Evolutionary conservation across 2,113 vertebrate genomes (phyloP), one percentile per base, ranked within the genome.

Genomic region (Melanostigma gelatinosum): DNA sequence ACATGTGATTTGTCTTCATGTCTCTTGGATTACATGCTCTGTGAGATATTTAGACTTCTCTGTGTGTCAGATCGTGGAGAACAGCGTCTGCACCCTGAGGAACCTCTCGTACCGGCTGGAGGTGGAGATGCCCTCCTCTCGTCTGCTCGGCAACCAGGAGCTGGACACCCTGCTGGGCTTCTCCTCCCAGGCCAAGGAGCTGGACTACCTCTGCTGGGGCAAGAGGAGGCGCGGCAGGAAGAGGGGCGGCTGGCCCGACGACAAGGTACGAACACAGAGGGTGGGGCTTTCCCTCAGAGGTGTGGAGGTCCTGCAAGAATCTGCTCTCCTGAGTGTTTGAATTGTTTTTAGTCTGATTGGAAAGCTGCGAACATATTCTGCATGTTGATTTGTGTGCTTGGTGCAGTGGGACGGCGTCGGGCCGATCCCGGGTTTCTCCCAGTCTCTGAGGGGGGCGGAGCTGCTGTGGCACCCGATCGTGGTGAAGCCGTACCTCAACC

Each of bases 31-130:
- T 32, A 32, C 32, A 32, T 32, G 32, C 32, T 32, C 32, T 32
- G 32, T 38, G 5, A 38, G 50, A 52, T 22, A 12, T 15, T 7
- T 16, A 0, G 6, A 18, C 15, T 29, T 29, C 11, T 8, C 1
- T 18, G 0, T 46, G 15, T 4, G 87, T 79, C 78, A 99, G 98
- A 99, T 98, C 0, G 98, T 99, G 88, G 98, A 99, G 92, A 99
- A 99, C 83, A 99, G 98, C 3, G 97, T 99, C 57, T 99, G 98
- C 84, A 99, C 98, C 42, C 91, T 99, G 94, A 96, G 97, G 88
- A 99, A 99, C 95, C 95, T 99, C 58, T 99, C 98, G 0, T 99
- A 99, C 91, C 97, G 98, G 15, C 92, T 99, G 76, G 98, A 99
- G 80, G 95, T 99, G 85, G 98, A 99, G 93, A 98, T 99, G 90